Evolutionary conservation across 2,113 vertebrate genomes (phyloP), one percentile per base, ranked within the genome.

Genomic region (Tiliqua scincoides): DNA sequence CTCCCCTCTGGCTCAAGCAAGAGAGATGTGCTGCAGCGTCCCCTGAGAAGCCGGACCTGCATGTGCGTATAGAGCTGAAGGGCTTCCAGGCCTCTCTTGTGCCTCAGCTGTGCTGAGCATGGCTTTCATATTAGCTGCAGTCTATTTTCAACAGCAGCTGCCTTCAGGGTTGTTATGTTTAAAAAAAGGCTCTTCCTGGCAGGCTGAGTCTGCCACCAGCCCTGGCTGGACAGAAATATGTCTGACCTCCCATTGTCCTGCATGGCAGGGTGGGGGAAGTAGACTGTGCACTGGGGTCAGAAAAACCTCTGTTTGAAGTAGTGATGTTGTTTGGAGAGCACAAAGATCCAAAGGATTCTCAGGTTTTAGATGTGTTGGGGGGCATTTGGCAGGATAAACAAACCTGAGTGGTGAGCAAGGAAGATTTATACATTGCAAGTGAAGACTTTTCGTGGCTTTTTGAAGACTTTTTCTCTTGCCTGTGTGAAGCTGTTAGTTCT

Each of bases 1-100:
- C 43, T 2, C 15, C 15, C 3, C 12, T 17, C 3, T 25, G 37
- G 2, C 6, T 14, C 43, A n/a, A 0, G 3, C 9, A 15, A 17
- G 17, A 11, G 61, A 63, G 23, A 18, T 6, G 21, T 65, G n/a
- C n/a, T 27, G 35, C 35, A 40, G 23, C 40, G 20, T 40, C 18
- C 59, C 25, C 59, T 2, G 30, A 6, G 32, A 35, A 62, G 59
- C 1, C 3, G 35, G 35, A 6, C n/a, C n/a, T n/a, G n/a, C n/a
- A n/a, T n/a, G 4, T 43, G 77, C 1, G 14, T 25, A 6, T 1
- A 10, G 61, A 32, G 15, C 52, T 32, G 27, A 21, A 32, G 75
- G 9, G 61, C 23, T 17, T 23, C 5, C 48, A 15, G 25, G 23
- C 27, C 43, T 15, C 43, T 61, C 8, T 6, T 20, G 1, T 25